Evolutionary conservation across 2,888 invertebrate species (phyloP), one percentile per base, ranked within the genome.

Genomic region (Phengaris arion): DNA sequence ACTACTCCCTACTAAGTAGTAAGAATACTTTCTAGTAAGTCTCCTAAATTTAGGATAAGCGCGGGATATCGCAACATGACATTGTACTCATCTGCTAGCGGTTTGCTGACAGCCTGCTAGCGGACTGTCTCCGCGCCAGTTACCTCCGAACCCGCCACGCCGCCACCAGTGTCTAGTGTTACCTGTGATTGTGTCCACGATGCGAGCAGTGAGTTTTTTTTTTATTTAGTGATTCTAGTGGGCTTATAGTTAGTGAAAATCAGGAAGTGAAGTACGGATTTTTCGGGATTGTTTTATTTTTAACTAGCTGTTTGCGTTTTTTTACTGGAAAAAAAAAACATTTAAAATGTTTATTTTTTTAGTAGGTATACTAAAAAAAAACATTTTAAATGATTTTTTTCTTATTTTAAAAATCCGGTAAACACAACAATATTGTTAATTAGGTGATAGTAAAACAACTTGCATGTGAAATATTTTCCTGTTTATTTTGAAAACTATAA

Each of bases 161-260:
- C 6, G 13, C 8, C 64, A 9, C 64, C 64, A 64, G 64, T 64
- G 64, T 35, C 64, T 64, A 64, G 64, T 64, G 64, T 45, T 55
- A 55, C 35, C 22, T 12, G 64, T 64, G 35, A 45, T 64, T 35
- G 64, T 64, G 64, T 35, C 64, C 64, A 64, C 64, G 64, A 64
- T 64, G 64, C 64, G 64, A 64, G 64, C 64, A 64, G 64, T 64
- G 64, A 64, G 64, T 64, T 64, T 10, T 35, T 64, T 64, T 59
- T 45, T 64, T 64, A 35, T 35, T 64, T 64, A 0, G 64, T 64
- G 64, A 64, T 10, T 9, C 64, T 64, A 64, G 64, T 64, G 64
- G 64, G 35, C 6, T 55, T 35, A 35, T 35, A 35, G 35, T 35
- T 35, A n/a, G 55, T 55, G n/a, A 12, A 35, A 35, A 52, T 52